Base-by-base conservation (phyloP, 2,797 vertebrate genomes). In the Adelosebastes latens region DNA sequence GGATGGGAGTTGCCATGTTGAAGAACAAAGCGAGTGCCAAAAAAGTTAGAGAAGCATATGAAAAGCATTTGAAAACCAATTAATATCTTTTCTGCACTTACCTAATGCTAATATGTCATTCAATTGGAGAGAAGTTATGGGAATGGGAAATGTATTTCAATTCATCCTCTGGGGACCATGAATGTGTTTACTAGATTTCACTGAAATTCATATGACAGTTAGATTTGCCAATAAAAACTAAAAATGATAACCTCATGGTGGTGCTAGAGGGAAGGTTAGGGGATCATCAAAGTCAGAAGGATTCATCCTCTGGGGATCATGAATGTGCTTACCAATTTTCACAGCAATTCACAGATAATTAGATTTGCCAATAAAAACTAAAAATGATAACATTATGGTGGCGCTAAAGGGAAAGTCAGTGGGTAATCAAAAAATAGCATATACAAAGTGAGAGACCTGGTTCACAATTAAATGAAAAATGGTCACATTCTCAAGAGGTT, bases 91-190 rank as follows among this genome's bases (percentile, higher is more conserved):
- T 49, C 34, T 71, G 73, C 70, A 49, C 61, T 86, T 82, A 73
- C 68, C 65, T 83, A 83, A 83, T 79, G 56, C 70, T 75, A 63
- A 72, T 69, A 22, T 75, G 42, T 82, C 39, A 83, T 82, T 77
- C 36, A 36, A 22, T 6, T 55, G 49, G 32, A 24, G 10, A 62
- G 60, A 6, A 63, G 20, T 12, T 20, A 34, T 13, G 60, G 29
- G 29, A 63, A 22, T 13, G 6, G 16, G 29, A 63, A 22, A 36
- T 24, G 32, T 36, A 0, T 36, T 36, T 24, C 32, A 62, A 34
- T 31, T 61, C 59, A 32, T 61, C 31, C 29, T 61, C 59, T n/a
- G 4, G 31, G 2, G 29, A 32, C 29, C 27, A 11, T 60, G 58
- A 29, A 58, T 29, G 27, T 60, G 7, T 31, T 59, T 18, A 60